These are phyloP conservation scores for Elephantulus edwardii DNA, from an alignment of 2,113 vertebrate genomes.

Conservation along the genomic window DNA sequence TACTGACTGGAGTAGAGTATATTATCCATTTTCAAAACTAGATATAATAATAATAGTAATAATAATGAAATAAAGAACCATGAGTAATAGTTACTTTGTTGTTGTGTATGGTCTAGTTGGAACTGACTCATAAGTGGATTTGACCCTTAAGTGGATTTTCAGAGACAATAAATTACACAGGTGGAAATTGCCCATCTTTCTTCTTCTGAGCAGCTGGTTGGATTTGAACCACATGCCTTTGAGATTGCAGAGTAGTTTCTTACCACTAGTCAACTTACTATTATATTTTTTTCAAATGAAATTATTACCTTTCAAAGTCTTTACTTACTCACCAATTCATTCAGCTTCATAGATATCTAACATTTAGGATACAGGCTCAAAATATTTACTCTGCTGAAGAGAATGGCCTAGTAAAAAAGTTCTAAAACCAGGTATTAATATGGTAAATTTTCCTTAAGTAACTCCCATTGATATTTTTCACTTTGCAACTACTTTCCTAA, in stretches of 20 bases:
- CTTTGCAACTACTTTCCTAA: neutral
- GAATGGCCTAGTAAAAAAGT: too few species aligned
- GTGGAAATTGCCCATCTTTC: too few species aligned
- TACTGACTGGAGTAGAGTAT: neutral
- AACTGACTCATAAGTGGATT: too few species aligned
- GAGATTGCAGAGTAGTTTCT: too few species aligned
- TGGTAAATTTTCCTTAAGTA: neutral
- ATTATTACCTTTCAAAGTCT: neutral
- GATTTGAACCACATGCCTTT: too few species aligned
- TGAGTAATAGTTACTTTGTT: neutral
- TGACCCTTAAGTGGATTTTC: too few species aligned
- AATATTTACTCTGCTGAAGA: neutral
- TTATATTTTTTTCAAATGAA: constrained; percentile 37
- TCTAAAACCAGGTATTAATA: neutral
- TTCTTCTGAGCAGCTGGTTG: too few species aligned
- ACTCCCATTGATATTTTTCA: neutral
- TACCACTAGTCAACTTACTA: too few species aligned
- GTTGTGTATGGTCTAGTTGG: too few species aligned
- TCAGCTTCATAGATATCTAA: neutral
- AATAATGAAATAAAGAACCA: neutral
- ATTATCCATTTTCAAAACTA: neutral
- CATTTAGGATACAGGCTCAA: neutral
- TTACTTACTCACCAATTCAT: constrained; percentile 24
- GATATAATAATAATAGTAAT: neutral
- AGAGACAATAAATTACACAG: too few species aligned